phyloP scores from a whole-genome alignment of 2,888 invertebrate genomes.

The Ormyrus rosae region DNA sequence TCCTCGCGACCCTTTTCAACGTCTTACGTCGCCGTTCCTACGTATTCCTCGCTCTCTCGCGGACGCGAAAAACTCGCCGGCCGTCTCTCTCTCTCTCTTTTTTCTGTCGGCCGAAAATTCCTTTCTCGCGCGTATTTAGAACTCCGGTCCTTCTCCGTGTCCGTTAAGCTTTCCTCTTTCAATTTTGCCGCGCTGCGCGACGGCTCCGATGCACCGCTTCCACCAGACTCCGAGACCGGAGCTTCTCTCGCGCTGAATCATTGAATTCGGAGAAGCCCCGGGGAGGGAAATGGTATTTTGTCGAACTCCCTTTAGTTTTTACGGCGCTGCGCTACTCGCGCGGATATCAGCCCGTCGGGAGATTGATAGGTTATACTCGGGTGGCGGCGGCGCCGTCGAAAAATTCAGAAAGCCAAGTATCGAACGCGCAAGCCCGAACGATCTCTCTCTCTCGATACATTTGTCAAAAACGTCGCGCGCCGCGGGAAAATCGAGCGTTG shows the following conservation, averaged over 20 bases:
- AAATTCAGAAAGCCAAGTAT: not conserved
- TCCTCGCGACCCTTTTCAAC: conserved; percentile 34
- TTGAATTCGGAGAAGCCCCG: conserved; percentile 58
- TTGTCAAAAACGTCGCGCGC: not conserved
- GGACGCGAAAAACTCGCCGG: no score
- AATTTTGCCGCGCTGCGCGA: conserved; percentile 1
- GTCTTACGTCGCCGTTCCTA: conserved; percentile 1
- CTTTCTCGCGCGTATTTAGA: conserved; percentile 7
- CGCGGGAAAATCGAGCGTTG: not conserved
- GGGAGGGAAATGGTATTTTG: not conserved
- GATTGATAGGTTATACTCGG: conserved; percentile 28
- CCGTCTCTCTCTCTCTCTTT: not conserved
- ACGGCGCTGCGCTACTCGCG: no score
- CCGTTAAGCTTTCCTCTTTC: conserved; percentile 18
- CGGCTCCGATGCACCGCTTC: not conserved
- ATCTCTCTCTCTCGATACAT: conserved; percentile 4
- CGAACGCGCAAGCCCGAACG: not conserved
- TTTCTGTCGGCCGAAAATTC: not conserved
- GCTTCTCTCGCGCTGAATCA: conserved; percentile 54
- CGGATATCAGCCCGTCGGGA: not conserved
- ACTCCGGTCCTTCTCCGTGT: not conserved
- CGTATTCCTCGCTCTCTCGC: not conserved
- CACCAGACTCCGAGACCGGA: conserved; percentile 38
- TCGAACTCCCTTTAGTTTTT: no score
- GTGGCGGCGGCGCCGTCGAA: not conserved